phyloP scores from a whole-genome alignment of 2,888 invertebrate genomes.

The Leucania comma region DNA sequence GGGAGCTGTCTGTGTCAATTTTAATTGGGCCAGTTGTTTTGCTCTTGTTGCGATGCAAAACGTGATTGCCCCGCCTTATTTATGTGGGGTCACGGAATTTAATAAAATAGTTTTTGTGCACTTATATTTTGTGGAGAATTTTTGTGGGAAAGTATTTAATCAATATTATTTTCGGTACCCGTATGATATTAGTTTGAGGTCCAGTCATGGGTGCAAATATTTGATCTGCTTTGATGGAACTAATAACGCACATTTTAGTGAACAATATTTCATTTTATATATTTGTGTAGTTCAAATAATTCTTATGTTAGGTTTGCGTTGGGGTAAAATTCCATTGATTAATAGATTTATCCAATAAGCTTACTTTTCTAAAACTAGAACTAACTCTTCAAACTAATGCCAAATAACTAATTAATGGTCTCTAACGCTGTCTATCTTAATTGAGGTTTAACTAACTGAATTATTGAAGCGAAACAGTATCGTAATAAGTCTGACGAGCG shows the following conservation, averaged over 20 bases:
- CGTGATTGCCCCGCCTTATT: constrained; percentile 84
- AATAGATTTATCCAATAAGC: background rate
- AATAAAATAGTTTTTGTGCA: constrained; percentile 65
- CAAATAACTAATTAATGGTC: constrained; percentile 33
- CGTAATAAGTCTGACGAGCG: constrained; percentile 24
- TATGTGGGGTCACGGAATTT: constrained; percentile 85
- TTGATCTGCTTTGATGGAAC: constrained; percentile 16
- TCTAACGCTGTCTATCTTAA: constrained; percentile 39
- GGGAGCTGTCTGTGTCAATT: constrained; percentile 88
- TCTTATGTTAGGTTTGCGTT: background rate
- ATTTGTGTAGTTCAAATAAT: too few species aligned
- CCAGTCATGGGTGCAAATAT: constrained; percentile 48
- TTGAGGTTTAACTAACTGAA: constrained; percentile 45
- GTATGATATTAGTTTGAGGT: constrained; percentile 35
- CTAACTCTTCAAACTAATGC: constrained; percentile 24
- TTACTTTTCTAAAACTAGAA: constrained; percentile 1
- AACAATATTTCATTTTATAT: background rate
- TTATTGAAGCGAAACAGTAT: constrained; percentile 46
- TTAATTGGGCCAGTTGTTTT: constrained; percentile 88
- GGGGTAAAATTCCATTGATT: background rate
- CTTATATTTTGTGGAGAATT: constrained; percentile 39
- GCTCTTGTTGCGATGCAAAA: constrained; percentile 81
- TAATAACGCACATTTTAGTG: constrained; percentile 27
- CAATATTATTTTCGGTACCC: constrained; percentile 55
- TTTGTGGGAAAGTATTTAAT: constrained; percentile 58